Percentiles rank a stretch among this genome's conserved stretches.
Conservation (phyloP, 1,140 invertebrate species). For the Papilio machaon region DNA sequence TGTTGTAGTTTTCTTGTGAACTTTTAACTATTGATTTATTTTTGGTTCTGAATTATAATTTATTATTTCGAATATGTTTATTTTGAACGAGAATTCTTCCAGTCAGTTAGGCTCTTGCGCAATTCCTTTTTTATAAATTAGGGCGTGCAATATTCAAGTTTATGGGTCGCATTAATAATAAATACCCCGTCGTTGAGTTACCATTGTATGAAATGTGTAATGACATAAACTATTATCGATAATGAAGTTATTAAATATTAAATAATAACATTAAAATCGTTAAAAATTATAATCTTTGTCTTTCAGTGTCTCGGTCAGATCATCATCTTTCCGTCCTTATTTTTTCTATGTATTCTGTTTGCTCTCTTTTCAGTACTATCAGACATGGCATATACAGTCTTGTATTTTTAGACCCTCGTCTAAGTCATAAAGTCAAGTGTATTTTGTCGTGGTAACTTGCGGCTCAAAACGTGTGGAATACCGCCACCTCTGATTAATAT, state of each 20-base stretch:
- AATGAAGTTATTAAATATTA: no score
- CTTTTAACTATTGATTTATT: not conserved
- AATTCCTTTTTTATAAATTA: constrained; percentile 19
- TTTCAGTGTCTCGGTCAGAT: not conserved
- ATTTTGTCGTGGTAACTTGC: not conserved
- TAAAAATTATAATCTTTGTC: not conserved
- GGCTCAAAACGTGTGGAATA: constrained; percentile 8
- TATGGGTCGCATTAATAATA: constrained; percentile 18
- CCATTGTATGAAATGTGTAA: not conserved
- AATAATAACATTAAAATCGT: not conserved
- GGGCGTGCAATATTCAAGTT: constrained; percentile 20
- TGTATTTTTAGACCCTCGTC: not conserved
- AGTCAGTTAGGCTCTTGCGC: not conserved
- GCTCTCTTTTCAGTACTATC: not conserved
- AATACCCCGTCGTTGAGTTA: constrained; percentile 11
- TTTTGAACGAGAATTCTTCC: constrained; percentile 9
- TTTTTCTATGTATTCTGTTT: no score
- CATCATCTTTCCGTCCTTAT: no score
- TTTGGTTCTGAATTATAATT: not conserved
- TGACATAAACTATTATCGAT: not conserved
- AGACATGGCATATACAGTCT: not conserved
- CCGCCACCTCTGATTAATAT: constrained; percentile 3
- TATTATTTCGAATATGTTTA: not conserved
- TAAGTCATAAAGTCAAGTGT: constrained; percentile 15
- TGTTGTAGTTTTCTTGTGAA: not conserved